A percentile compares a stretch with the other conserved stretches of the same genome.
Conservation (phyloP, 2,797 vertebrate species). For the Periparus ater region DNA sequence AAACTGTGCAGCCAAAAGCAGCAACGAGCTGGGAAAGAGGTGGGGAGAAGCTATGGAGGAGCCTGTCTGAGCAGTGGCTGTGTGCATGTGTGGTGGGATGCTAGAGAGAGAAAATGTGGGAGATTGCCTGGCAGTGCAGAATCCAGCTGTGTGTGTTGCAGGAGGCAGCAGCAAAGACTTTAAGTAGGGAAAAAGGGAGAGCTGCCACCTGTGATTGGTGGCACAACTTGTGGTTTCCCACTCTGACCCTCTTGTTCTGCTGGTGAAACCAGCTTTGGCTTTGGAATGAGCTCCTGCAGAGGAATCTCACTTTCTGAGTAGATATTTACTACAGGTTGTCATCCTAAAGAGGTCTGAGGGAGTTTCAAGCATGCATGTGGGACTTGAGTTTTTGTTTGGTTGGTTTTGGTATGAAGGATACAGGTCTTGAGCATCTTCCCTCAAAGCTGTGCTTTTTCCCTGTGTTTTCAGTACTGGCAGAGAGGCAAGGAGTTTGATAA, state of each 20-base stretch:
- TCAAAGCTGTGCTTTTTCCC: not conserved
- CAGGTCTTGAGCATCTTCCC: not conserved
- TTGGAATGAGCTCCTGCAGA: not conserved
- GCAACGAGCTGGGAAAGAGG: not conserved
- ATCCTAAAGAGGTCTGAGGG: not conserved
- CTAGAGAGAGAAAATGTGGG: not conserved
- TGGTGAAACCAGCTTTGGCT: not conserved
- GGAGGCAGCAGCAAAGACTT: not conserved
- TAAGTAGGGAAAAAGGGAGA: not conserved
- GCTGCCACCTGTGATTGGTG: not conserved
- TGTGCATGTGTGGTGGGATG: not conserved
- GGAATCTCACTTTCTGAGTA: not conserved
- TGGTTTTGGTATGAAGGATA: not conserved
- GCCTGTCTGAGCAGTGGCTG: not conserved
- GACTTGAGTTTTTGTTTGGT: not conserved
- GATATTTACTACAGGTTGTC: not conserved
- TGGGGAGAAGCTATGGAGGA: not conserved
- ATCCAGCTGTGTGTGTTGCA: not conserved
- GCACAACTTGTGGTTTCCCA: not conserved
- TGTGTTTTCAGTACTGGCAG: not conserved
- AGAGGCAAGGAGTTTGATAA: not conserved
- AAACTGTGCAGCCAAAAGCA: not conserved
- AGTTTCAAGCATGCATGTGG: not conserved
- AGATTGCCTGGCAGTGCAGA: not conserved
- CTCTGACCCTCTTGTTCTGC: not conserved